A percentile compares a stretch with the other conserved stretches of the same genome.
Conservation (phyloP, 2,797 vertebrate genomes). For the Mus spretus region DNA sequence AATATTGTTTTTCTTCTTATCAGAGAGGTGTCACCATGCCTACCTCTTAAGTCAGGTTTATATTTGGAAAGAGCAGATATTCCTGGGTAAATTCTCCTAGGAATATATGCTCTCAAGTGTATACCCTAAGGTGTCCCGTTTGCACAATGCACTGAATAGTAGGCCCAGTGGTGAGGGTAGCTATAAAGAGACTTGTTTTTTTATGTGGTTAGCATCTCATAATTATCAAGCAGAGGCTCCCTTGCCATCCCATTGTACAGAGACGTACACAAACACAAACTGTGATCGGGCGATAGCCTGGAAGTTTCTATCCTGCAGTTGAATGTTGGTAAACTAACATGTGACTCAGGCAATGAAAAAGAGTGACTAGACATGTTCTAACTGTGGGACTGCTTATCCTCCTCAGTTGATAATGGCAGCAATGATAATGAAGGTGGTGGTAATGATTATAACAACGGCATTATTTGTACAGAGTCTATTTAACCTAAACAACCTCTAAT, state of each 20-base stretch:
- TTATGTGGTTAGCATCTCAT: background rate
- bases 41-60: background rate
- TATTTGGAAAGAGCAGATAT: constrained; percentile 55
- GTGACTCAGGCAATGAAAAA: background rate
- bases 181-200: background rate
- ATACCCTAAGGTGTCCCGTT: background rate
- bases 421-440: background rate
- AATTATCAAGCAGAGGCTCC: background rate
- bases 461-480: background rate
- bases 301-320: background rate
- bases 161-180: background rate
- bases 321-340: background rate
- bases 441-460: fast-evolving
- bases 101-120: background rate
- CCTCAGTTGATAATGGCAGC: background rate
- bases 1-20: background rate
- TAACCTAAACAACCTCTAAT: background rate
- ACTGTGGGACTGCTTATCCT: background rate
- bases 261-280: background rate
- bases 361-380: background rate
- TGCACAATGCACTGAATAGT: background rate
- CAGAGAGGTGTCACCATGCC: background rate
- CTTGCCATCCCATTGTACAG: background rate
- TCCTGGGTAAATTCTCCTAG: background rate
- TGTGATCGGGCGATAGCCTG: background rate